Evolutionary conservation across 2,797 vertebrate genomes (phyloP).

Genomic region (Odontamblyopus lacepedii): DNA sequence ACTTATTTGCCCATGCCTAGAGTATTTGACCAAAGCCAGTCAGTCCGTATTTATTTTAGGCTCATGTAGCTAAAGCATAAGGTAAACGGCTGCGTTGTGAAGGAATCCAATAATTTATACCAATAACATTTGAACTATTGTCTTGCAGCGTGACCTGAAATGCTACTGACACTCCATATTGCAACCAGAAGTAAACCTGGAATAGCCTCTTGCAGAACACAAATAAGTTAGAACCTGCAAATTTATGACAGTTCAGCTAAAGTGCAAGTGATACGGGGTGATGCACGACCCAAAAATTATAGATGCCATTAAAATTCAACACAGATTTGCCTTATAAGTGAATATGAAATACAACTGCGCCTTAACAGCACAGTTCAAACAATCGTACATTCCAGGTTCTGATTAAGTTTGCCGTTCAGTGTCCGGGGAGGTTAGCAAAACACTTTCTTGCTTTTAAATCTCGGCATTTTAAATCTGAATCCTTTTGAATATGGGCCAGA

Average conservation of each 20-base stretch:
- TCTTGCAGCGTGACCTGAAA: too few relatives aligned
- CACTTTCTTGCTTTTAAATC: slow-evolving; percentile 9
- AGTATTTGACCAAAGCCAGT: too few relatives aligned
- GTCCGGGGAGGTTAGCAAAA: slow-evolving; percentile 1
- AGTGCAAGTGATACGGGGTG: slow-evolving; percentile 21
- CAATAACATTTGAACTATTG: too few relatives aligned
- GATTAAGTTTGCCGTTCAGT: slow-evolving; percentile 10
- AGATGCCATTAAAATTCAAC: slow-evolving; percentile 9
- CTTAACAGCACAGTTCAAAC: background rate
- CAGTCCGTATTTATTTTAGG: too few relatives aligned
- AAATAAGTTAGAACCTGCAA: background rate
- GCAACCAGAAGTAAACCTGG: background rate
- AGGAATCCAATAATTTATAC: too few relatives aligned
- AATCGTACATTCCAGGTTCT: background rate
- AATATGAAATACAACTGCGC: background rate
- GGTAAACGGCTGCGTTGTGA: too few relatives aligned
- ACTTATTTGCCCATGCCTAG: too few relatives aligned
- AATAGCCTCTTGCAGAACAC: background rate
- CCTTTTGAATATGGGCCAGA: slow-evolving; percentile 13
- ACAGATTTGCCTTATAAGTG: background rate
- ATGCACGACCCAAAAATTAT: slow-evolving; percentile 3
- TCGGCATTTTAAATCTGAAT: slow-evolving; percentile 7
- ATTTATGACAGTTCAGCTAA: background rate
- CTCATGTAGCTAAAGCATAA: too few relatives aligned
- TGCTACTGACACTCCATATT: background rate